Base-by-base conservation (phyloP, 2,113 vertebrate species). In the Toxostoma redivivum region DNA sequence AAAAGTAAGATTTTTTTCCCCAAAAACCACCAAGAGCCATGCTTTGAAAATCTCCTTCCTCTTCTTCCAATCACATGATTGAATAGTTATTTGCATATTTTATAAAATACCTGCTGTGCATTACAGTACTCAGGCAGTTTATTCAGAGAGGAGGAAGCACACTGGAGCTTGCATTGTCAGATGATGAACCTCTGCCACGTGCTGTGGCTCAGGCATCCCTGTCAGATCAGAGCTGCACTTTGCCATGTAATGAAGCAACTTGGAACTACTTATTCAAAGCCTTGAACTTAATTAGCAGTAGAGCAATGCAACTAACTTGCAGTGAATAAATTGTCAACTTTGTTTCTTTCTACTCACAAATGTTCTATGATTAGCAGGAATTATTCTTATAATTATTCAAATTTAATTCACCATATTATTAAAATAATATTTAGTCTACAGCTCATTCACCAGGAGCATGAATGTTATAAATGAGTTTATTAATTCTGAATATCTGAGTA, bases 371-470 rank as follows among this genome's bases (percentile, higher is more conserved):
- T 82, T 92, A 94, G 66, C 87, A 90, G 64, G 80, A 92, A 79
- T 91, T 85, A 88, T 71, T 94, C 86, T 84, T 76, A 40, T 48
- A 95, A 92, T 96, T 95, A 94, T 89, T 92, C 81, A 82, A 44
- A 92, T 94, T 91, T 91, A 95, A 92, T 95, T 89, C 53, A 86
- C 13, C 2, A 7, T 73, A 62, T 69, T 95, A 88, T 95, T 94
- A 95, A 95, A 94, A 89, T 87, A 91, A 76, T 91, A 87, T 84
- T 87, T 92, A 85, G 81, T 87, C 84, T 92, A 76, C 84, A 95
- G 83, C 53, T 95, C 81, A 91, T 89, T 95, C 91, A 95, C 81
- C 58, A 76, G 18, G 66, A 91, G 57, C 74, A 61, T 2, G 8
- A 82, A 28, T 80, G 45, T 58, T 93, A 61, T 82, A 95, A 96